Base-by-base conservation (phyloP, 1,140 invertebrate species). In the Bombus superbus region DNA sequence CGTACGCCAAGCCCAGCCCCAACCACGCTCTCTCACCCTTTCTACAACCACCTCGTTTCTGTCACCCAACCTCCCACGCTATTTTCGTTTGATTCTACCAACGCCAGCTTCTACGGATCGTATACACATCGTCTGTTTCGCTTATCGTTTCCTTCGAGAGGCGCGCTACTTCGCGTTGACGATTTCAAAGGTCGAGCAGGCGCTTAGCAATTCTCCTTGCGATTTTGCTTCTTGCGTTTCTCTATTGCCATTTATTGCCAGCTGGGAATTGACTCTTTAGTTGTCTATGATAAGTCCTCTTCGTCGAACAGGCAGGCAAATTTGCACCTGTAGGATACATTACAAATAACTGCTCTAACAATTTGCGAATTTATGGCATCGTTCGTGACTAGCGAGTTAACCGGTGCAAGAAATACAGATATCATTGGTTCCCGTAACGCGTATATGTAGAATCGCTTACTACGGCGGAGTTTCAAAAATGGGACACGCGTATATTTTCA, bases 61-160 rank as follows among this genome's bases (percentile, higher is more conserved):
- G 47, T 53, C 47, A 22, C 47, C 47, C 47, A 53, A 53, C 25
- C 22, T 38, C 40, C 42, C 35, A n/a, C 25, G 32, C 80, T 62
- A 73, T 80, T 85, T 79, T 85, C 76, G 53, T 80, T 79, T 62
- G n/a, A 35, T 40, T 47, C 42, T 10, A 9, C 13, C 18, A 22
- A 18, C 18, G 18, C 32, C n/a, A 66, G 42, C 11, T 38, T 28
- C 25, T 10, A 6, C 2, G 73, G 8, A 22, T 42, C 38, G 44
- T 83, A 38, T 40, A 62, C 42, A 9, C 42, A 38, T 6, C 22
- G n/a, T 62, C 40, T 42, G 11, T 84, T 71, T 44, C 75, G 38
- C 38, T 62, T 57, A 69, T 77, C 62, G 32, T 83, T 66, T 35
- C n/a, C 44, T 59, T 22, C 75, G 44, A 68, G 44, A 57, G 38